Conservation (phyloP, 2,888 invertebrate species). For the Synergus laeviventris region DNA sequence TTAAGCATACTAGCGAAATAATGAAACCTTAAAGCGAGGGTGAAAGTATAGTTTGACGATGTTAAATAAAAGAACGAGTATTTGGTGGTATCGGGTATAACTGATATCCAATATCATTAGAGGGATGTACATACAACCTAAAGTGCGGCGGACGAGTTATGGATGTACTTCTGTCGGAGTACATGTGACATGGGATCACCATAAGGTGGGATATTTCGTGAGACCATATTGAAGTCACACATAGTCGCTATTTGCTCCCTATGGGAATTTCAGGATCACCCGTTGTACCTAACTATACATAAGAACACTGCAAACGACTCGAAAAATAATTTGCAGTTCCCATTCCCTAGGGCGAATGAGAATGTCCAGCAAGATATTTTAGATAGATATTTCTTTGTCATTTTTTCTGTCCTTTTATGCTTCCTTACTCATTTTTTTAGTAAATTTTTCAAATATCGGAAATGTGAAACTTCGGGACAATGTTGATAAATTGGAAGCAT, state of each 20-base stretch:
- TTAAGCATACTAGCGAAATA: conserved; percentile 1
- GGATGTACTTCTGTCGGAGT: conserved; percentile 64
- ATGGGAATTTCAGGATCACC: conserved; percentile 70
- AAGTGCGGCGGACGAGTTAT: conserved; percentile 69
- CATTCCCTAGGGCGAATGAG: background rate
- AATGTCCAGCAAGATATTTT: conserved; percentile 9
- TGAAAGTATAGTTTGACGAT: conserved; percentile 33
- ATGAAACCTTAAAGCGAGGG: conserved; percentile 16
- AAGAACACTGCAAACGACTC: conserved; percentile 53
- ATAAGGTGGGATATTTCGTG: conserved; percentile 74
- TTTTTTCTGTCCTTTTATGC: background rate
- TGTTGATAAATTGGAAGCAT: background rate
- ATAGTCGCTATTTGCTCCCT: conserved; percentile 56
- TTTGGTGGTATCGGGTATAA: conserved; percentile 53
- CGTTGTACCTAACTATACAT: conserved; percentile 63
- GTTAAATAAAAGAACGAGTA: conserved; percentile 35
- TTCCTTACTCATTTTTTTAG: too few relatives aligned
- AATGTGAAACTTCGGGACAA: background rate
- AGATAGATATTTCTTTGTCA: background rate
- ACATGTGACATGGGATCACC: conserved; percentile 73
- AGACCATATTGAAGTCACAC: conserved; percentile 64
- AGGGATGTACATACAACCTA: conserved; percentile 56
- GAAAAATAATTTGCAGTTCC: conserved; percentile 49
- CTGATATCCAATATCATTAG: conserved; percentile 70
- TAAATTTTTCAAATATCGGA: too few relatives aligned